A percentile compares a stretch with the other conserved stretches of the same genome.
phyloP scores from a whole-genome alignment of 2,797 vertebrate species.

The Smutsia gigantea region DNA sequence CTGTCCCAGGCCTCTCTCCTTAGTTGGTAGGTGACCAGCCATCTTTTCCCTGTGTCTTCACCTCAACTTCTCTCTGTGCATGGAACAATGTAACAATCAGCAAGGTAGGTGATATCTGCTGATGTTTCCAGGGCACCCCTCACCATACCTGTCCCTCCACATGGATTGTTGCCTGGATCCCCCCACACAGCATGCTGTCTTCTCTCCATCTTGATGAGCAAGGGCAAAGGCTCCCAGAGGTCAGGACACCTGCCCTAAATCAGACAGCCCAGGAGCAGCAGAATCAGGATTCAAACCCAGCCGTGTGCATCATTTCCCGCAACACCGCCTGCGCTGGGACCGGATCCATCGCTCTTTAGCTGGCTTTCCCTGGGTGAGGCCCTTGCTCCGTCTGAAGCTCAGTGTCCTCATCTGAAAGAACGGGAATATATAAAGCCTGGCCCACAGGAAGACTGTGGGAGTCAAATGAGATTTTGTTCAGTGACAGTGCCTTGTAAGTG shows the following conservation, averaged over 20 bases:
- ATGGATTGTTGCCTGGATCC: rapidly evolving
- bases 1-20: neutral
- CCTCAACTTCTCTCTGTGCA: too few species aligned
- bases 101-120: neutral
- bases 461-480: rapidly evolving
- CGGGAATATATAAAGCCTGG: neutral
- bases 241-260: neutral
- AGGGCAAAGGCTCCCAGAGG: neutral
- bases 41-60: rapidly evolving
- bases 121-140: rapidly evolving
- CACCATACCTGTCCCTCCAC: rapidly evolving
- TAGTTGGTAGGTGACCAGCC: neutral
- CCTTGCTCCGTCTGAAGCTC: neutral
- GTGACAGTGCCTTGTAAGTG: rapidly evolving
- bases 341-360: too few species aligned
- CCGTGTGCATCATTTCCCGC: rapidly evolving
- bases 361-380: rapidly evolving
- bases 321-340: rapidly evolving
- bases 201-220: too few species aligned
- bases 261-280: rapidly evolving
- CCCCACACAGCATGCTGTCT: rapidly evolving
- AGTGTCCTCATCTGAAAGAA: neutral
- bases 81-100: rapidly evolving
- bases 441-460: neutral
- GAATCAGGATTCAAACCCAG: neutral